Evolutionary conservation across 2,888 invertebrate species (phyloP).

Genomic region (Lasioglossum marginatum): DNA sequence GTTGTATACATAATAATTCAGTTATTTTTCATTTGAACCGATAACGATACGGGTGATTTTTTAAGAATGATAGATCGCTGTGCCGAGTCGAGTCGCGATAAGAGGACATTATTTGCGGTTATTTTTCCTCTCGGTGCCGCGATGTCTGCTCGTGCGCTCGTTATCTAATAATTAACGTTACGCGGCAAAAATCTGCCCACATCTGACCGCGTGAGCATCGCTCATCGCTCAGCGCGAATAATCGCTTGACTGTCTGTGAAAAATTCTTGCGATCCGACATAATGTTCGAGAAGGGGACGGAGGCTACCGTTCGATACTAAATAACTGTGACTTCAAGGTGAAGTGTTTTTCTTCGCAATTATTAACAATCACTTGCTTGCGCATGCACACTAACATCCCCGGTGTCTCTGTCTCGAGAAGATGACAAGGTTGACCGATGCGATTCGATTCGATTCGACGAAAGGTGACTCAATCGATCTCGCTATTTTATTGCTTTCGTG

Average conservation of each 20-base stretch:
- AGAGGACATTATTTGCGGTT: conserved; percentile 12
- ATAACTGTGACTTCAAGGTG: conserved; percentile 11
- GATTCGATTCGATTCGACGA: not conserved
- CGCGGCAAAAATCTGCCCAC: conserved; percentile 21
- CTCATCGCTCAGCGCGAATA: not conserved
- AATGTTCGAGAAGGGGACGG: not conserved
- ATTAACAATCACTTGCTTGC: not conserved
- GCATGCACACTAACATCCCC: not conserved
- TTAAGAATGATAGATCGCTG: not conserved
- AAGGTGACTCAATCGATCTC: not conserved
- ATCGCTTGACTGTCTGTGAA: conserved; percentile 4
- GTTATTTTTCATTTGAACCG: not conserved
- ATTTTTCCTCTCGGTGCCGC: conserved; percentile 65
- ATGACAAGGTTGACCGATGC: not conserved
- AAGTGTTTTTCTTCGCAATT: not conserved
- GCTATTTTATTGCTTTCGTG: not conserved
- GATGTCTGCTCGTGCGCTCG: conserved; percentile 57
- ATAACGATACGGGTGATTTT: conserved; percentile 19
- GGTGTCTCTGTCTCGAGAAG: not conserved
- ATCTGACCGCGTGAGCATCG: not conserved
- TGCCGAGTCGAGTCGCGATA: conserved; percentile 24
- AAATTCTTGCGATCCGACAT: conserved; percentile 27
- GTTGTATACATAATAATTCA: not conserved
- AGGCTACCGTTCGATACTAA: not conserved
- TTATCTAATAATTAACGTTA: conserved; percentile 55